Base-by-base conservation (phyloP, 2,888 invertebrate species). In the Dryococelus australis region DNA sequence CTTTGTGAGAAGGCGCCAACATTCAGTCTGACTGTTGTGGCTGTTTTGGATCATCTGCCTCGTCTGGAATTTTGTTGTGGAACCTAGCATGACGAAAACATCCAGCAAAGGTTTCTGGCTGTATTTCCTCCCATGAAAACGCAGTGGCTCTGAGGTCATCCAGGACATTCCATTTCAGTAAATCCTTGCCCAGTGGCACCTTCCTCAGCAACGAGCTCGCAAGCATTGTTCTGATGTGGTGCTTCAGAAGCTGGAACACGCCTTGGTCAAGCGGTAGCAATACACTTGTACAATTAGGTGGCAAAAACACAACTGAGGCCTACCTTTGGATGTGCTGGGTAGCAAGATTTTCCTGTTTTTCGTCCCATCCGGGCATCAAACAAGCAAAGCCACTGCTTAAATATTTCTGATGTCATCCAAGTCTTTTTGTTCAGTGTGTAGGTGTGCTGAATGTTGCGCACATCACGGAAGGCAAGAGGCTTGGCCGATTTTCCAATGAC, bases 401-500 rank as follows among this genome's bases (percentile, higher is more conserved):
- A 84, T 24, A 83, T 24, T 43, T 85, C 20, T 2, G 84, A 81
- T 12, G 78, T 26, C 79, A 87, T 84, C 86, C 87, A 86, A 0
- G 87, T 84, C 27, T 84, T 43, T 20, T 65, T 53, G 51, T 86
- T 86, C 20, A 79, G 53, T 83, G 80, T 43, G 78, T 87, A 86
- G n/a, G 81, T 28, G 79, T 24, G 16, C 20, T 79, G 88, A 13
- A 88, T 51, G 51, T 27, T 26, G 35, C 53, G 26, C 28, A 87
- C 47, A 78, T 79, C 81, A 51, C 81, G 84, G 35, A 87, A 87
- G 43, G 83, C 51, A 8, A 4, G 20, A 83, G 81, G 47, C 35
- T 88, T 85, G 81, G 87, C 84, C 65, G 87, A 86, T 84, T 78
- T 88, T 6, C 87, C 88, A 81, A 87, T 85, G 27, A 87, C 84